phyloP scores from a whole-genome alignment of 2,797 vertebrate genomes.

The Catostomus latipinnis region DNA sequence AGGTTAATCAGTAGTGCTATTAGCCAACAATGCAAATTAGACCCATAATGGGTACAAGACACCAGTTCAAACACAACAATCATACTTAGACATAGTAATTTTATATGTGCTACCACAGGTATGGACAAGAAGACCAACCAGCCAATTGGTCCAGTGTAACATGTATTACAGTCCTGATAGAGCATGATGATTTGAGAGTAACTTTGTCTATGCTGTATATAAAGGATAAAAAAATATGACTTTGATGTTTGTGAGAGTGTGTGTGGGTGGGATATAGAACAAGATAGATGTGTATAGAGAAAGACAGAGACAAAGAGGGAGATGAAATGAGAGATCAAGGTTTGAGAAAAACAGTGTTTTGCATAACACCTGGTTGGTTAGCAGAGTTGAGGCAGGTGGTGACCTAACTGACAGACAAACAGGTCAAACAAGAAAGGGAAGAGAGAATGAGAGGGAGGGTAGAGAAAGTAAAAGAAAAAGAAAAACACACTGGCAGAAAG shows the following conservation, averaged over 20 bases:
- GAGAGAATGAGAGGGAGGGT: slow-evolving; percentile 13
- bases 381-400: slow-evolving; percentile 38
- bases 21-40: background rate
- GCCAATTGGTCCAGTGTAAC: too few species aligned
- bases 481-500: background rate
- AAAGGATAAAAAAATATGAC: too few species aligned
- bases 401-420: slow-evolving; percentile 46
- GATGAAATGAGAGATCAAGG: slow-evolving; percentile 6
- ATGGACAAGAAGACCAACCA: background rate
- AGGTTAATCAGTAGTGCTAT: background rate
- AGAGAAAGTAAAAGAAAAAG: background rate
- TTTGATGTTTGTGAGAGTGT: background rate
- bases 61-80: slow-evolving; percentile 32
- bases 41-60: background rate
- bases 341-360: slow-evolving; percentile 2
- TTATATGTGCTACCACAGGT: background rate
- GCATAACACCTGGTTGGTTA: slow-evolving; percentile 43
- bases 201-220: too few species aligned
- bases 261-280: background rate
- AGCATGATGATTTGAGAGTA: too few species aligned
- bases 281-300: background rate
- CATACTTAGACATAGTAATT: background rate
- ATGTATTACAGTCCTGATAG: too few species aligned
- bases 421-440: slow-evolving; percentile 40
- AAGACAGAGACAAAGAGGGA: background rate